Evolutionary conservation across 2,797 vertebrate species (phyloP).

Genomic region (Gadopsis bispinosus): DNA sequence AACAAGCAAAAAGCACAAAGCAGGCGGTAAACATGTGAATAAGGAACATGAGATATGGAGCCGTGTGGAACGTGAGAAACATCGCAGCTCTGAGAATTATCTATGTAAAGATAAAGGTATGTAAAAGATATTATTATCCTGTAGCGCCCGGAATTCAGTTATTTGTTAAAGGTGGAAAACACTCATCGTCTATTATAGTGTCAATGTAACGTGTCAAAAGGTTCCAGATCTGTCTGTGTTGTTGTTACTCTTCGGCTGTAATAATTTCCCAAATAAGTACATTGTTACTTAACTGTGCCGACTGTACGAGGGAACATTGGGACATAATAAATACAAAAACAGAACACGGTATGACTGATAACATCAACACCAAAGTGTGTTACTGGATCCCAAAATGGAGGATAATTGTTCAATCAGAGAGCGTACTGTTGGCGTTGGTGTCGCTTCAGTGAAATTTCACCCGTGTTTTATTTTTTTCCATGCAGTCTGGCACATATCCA

Average conservation of each 20-base stretch:
- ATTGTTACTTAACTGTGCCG: background rate
- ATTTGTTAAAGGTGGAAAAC: background rate
- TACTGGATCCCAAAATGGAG: background rate
- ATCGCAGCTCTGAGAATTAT: background rate
- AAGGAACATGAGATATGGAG: background rate
- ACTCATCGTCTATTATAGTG: background rate
- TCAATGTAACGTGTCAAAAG: too few species aligned
- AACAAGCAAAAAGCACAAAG: background rate
- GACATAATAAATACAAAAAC: too few species aligned
- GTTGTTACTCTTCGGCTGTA: background rate
- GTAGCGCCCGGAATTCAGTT: background rate
- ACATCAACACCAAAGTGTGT: background rate
- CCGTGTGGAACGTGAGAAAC: background rate
- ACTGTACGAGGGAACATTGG: background rate
- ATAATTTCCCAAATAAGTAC: background rate
- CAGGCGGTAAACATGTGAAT: background rate
- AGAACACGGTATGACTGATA: background rate
- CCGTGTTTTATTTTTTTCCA: background rate
- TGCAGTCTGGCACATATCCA: conserved; percentile 10
- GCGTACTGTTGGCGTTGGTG: background rate
- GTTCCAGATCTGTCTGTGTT: too few species aligned
- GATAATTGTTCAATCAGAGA: conserved; percentile 3
- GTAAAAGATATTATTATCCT: background rate
- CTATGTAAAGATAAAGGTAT: too few species aligned
- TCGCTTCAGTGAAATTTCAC: background rate